phyloP scores from a whole-genome alignment of 2,113 vertebrate genomes.

The Brachyhypopomus occidentalis region DNA sequence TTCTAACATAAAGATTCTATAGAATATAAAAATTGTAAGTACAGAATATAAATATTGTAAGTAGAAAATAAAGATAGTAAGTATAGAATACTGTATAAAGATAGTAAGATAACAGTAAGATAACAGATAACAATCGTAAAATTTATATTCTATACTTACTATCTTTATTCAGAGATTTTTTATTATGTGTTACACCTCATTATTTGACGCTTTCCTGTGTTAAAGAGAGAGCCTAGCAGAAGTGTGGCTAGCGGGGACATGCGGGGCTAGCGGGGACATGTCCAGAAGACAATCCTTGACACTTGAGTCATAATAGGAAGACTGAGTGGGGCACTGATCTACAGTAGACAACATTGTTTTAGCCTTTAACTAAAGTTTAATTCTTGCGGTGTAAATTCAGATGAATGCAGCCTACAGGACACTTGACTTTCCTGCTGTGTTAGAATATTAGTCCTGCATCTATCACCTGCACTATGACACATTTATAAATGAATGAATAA shows the following conservation, averaged over 20 bases:
- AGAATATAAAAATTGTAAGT: too few relatives aligned
- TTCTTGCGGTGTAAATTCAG: not conserved
- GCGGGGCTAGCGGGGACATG: not conserved
- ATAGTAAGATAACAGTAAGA: too few relatives aligned
- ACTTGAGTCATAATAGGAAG: not conserved
- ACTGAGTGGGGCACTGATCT: not conserved
- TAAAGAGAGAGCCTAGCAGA: not conserved
- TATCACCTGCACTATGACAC: not conserved
- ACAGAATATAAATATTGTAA: too few relatives aligned
- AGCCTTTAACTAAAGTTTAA: not conserved
- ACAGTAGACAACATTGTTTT: not conserved
- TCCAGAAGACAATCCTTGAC: not conserved
- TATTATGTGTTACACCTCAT: not conserved
- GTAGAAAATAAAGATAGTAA: too few relatives aligned
- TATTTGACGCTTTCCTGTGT: not conserved
- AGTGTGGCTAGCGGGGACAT: not conserved
- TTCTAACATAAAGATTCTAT: not conserved
- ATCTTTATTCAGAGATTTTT: too few relatives aligned
- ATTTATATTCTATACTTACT: too few relatives aligned
- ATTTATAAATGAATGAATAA: not conserved
- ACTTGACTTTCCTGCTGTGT: not conserved
- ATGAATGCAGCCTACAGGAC: not conserved
- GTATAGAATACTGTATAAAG: too few relatives aligned
- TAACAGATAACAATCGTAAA: too few relatives aligned
- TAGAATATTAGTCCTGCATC: not conserved